Evolutionary conservation across 2,888 invertebrate genomes (phyloP), one percentile per base, ranked within the genome.

Genomic region (Caenorhabditis plicata): DNA sequence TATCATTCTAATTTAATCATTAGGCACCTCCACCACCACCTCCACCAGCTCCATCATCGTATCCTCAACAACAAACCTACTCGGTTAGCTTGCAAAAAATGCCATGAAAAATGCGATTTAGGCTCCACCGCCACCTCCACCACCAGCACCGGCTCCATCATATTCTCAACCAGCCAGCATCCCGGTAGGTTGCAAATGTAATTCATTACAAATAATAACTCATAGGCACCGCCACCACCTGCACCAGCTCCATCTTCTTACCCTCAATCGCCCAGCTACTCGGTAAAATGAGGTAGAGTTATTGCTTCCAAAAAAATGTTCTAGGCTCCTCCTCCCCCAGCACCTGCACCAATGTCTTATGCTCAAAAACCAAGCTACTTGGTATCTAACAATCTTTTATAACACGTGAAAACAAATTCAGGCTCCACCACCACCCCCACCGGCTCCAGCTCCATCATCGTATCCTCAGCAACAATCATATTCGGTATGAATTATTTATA

Each of bases 11-110:
- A 29, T 1, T 43, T 43, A 2, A 13, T 42, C 1, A 29, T 40
- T 17, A n/a, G n/a, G 15, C 36, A 15, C 19, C 40, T 4, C 15
- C 38, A 0, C 42, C 46, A 20, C 32, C 39, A 9, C 27, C 57
- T 35, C 50, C 51, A 23, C 55, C 55, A 4, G 33, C 55, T 11
- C 45, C 55, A 35, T 22, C 39, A 23, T 8, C 39, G 7, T 22
- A 20, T 22, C 27, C 40, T 7, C 20, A 22, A 3, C 23, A 22
- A 38, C 23, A 11, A 22, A 22, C 25, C 11, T 3, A 17, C 5
- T 17, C 3, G 13, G 23, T 23, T 23, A 20, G 17, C 20, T 20
- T 20, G 20, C 35, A 35, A 35, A n/a, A n/a, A n/a, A n/a, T n/a
- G n/a, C n/a, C n/a, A n/a, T n/a, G n/a, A n/a, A n/a, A n/a, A n/a